Evolutionary conservation across 2,888 invertebrate species (phyloP), one percentile per base, ranked within the genome.

Genomic region (Nymphalis polychloros): DNA sequence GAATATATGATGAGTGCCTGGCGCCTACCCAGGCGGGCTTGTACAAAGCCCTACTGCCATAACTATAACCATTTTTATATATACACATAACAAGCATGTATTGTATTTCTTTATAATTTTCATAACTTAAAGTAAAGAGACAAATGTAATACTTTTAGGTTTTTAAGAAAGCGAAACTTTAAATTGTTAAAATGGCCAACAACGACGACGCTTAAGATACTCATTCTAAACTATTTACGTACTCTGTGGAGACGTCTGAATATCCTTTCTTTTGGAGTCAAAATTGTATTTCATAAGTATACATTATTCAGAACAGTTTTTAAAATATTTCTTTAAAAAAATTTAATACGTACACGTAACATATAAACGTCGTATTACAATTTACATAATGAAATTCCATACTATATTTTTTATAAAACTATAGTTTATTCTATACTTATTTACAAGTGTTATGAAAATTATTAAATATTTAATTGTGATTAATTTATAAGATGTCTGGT

Each of bases 221-320:
- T 50, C 61, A 67, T 69, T 67, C 69, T 69, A 69, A 67, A 67
- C 48, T 67, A 66, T 71, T 68, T 68, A 71, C 67, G 62, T 69
- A 67, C 63, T 52, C 53, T 57, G 27, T 63, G 64, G 62, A 62
- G 63, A 61, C 23, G 63, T 63, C 55, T 64, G 63, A 60, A 35
- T 66, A 66, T 41, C 61, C 47, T 41, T 64, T 59, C 19, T 64
- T 64, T 27, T 5, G 59, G 23, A 59, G 23, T 50, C 50, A 46
- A 50, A 50, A 59, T 35, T 59, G 52, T n/a, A n/a, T n/a, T 23
- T 23, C 59, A 17, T 8, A 49, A 20, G n/a, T 59, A n/a, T n/a
- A n/a, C n/a, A n/a, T n/a, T n/a, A n/a, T n/a, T n/a, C n/a, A n/a
- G 6, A 59, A 57, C 47, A 10, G 1, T 52, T 17, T 46, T 63